Evolutionary conservation across 2,113 vertebrate genomes (phyloP).

Genomic region (Lagopus muta): DNA sequence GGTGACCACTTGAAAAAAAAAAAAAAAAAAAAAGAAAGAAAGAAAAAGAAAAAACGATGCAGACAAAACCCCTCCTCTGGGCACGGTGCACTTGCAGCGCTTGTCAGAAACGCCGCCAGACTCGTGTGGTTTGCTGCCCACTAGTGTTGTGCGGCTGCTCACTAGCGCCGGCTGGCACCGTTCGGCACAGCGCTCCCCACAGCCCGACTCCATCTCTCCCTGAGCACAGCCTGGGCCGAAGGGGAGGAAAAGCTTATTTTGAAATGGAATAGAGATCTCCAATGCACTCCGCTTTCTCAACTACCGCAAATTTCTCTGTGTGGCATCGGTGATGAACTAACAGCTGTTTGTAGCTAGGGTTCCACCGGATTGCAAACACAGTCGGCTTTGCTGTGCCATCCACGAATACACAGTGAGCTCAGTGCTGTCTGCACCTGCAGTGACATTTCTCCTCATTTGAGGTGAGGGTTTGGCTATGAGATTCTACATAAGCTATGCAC

Average conservation of each 20-base stretch:
- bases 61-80: neutral
- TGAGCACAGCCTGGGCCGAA: neutral
- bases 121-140: conserved; percentile 79
- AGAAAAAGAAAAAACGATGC: neutral
- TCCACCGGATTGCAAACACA: neutral
- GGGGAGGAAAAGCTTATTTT: neutral
- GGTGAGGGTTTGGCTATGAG: neutral
- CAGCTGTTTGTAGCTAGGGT: neutral
- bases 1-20: neutral
- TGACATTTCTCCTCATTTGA: neutral
- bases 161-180: conserved; percentile 74
- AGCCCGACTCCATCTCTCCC: neutral
- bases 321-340: conserved; percentile 21
- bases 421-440: neutral
- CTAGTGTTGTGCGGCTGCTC: conserved; percentile 80
- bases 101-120: neutral
- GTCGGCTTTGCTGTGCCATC: neutral
- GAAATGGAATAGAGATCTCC: fast-evolving
- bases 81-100: neutral
- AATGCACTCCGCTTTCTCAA: neutral
- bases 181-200: neutral
- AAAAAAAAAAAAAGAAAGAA: neutral
- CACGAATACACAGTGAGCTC: neutral
- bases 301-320: neutral
- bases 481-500: neutral